These are phyloP conservation scores for Steinernema feltiae DNA, from an alignment of 1,140 invertebrate genomes.

Conservation along the genomic window DNA sequence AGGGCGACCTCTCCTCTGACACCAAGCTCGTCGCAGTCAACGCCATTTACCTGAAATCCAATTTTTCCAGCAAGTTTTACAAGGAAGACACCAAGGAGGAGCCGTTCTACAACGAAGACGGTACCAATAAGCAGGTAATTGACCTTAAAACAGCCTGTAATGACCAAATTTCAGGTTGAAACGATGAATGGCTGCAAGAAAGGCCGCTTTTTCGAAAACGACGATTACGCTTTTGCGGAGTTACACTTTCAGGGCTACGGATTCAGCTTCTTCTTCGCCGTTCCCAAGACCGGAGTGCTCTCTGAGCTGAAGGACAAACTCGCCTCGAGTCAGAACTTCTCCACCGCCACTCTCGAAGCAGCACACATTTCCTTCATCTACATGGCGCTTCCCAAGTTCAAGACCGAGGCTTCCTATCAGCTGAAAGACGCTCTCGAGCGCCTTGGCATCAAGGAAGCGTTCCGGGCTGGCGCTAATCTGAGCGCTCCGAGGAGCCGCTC, in stretches of 20 bases:
- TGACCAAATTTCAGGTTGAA: not conserved
- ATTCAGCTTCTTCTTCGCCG: not conserved
- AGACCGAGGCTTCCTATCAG: not conserved
- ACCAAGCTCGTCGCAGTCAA: too few relatives aligned
- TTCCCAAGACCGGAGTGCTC: not conserved
- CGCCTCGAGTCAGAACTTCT: not conserved
- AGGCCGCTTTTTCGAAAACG: not conserved
- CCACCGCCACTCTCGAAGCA: not conserved
- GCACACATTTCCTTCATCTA: not conserved
- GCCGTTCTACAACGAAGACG: not conserved
- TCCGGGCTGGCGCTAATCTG: not conserved
- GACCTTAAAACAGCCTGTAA: not conserved
- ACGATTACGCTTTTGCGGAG: not conserved
- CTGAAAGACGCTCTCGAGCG: not conserved
- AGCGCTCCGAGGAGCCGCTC: not conserved
- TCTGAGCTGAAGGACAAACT: not conserved
- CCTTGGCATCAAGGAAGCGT: not conserved
- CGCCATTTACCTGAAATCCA: too few relatives aligned
- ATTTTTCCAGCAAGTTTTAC: too few relatives aligned
- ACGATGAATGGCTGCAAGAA: not conserved
- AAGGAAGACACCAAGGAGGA: not conserved
- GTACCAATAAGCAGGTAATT: not conserved
- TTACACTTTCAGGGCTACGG: not conserved
- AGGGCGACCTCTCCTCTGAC: too few relatives aligned
- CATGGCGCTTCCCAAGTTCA: not conserved